Evolutionary conservation across 2,888 invertebrate genomes (phyloP).

Genomic region (Serripes groenlandicus): DNA sequence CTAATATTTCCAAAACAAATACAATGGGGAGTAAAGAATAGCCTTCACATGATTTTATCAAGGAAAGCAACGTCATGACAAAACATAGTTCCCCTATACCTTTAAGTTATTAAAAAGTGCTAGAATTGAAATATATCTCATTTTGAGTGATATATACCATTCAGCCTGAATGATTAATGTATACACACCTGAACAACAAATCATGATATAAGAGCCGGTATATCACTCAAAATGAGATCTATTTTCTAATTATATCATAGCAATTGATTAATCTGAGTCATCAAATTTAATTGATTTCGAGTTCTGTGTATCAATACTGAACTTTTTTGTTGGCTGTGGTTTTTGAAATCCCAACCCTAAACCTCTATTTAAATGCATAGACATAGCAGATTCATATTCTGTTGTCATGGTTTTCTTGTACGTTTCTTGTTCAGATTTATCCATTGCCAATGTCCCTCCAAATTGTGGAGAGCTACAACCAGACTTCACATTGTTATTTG

Average conservation of each 20-base stretch:
- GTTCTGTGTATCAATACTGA: slow-evolving; percentile 75
- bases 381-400: slow-evolving; percentile 76
- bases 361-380: slow-evolving; percentile 73
- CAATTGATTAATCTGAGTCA: slow-evolving; percentile 51
- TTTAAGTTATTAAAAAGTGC: too few relatives aligned
- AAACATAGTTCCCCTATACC: too few relatives aligned
- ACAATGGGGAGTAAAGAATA: too few relatives aligned
- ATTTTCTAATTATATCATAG: not conserved
- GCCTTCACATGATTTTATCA: too few relatives aligned
- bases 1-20: too few relatives aligned
- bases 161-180: too few relatives aligned
- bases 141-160: too few relatives aligned
- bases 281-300: slow-evolving; percentile 78
- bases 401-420: slow-evolving; percentile 72
- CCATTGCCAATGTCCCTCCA: slow-evolving; percentile 70
- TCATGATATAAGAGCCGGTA: too few relatives aligned
- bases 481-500: not conserved
- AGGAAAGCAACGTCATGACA: too few relatives aligned
- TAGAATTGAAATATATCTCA: too few relatives aligned
- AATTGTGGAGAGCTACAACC: not conserved
- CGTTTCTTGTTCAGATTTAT: slow-evolving; percentile 59
- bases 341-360: slow-evolving; percentile 78
- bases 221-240: not conserved
- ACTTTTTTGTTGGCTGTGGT: slow-evolving; percentile 77
- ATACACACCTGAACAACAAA: too few relatives aligned